Evolutionary conservation across 2,888 invertebrate species (phyloP).

Genomic region (Deilephila porcellus): DNA sequence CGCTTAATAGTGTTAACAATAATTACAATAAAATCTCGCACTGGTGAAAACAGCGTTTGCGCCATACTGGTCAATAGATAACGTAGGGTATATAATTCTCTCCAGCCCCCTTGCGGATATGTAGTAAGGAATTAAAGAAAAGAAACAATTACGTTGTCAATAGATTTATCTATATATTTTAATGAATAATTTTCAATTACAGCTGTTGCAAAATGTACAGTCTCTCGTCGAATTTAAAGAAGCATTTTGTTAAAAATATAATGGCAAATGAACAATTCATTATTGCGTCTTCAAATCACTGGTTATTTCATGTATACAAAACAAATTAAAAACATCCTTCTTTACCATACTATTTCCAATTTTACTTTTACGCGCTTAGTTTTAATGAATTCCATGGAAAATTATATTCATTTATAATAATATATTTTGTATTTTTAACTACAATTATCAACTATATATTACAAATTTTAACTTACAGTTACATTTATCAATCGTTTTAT

Average conservation of each 20-base stretch:
- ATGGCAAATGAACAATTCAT: conserved; percentile 68
- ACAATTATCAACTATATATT: conserved; percentile 84
- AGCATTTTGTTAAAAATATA: conserved; percentile 64
- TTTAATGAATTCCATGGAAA: conserved; percentile 83
- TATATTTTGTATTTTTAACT: conserved; percentile 84
- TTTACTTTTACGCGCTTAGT: conserved; percentile 68
- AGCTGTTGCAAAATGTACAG: conserved; percentile 76
- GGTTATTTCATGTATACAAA: conserved; percentile 38
- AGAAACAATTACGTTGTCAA: conserved; percentile 74
- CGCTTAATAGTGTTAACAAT: no score
- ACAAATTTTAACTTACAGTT: conserved; percentile 82
- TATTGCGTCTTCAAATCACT: conserved; percentile 70
- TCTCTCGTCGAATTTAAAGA: conserved; percentile 67
- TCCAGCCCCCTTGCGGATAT: no score
- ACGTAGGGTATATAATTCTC: no score
- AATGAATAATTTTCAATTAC: conserved; percentile 83
- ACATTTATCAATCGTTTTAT: conserved; percentile 78
- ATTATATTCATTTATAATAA: conserved; percentile 83
- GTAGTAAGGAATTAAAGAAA: conserved; percentile 48
- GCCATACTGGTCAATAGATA: no score
- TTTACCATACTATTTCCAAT: conserved; percentile 50
- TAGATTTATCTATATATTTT: conserved; percentile 85
- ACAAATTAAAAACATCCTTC: conserved; percentile 32
- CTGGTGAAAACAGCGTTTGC: no score
- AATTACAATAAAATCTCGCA: no score